These are phyloP conservation scores for Sternarchorhynchus goeldii DNA, from an alignment of 2,797 vertebrate genomes.

Conservation along the genomic window DNA sequence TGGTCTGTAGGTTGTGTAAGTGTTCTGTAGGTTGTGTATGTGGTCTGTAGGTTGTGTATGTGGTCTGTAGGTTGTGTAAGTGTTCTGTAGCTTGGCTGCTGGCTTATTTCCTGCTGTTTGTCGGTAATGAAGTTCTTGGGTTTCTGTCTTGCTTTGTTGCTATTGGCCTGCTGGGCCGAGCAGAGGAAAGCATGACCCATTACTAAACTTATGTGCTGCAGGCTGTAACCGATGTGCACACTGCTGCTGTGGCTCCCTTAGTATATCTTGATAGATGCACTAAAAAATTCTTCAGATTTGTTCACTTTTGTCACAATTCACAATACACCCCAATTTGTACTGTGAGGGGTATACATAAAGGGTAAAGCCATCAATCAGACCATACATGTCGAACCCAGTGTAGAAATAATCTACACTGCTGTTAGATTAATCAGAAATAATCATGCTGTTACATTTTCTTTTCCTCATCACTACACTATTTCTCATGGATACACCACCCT, in stretches of 20 bases:
- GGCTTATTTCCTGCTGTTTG: conserved; percentile 34
- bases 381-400: conserved; percentile 69
- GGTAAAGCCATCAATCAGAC: conserved; percentile 64
- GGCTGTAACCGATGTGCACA: conserved; percentile 5
- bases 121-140: conserved; percentile 57
- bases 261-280: conserved; percentile 34
- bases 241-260: background rate
- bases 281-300: too few relatives aligned
- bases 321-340: too few relatives aligned
- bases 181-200: conserved; percentile 60
- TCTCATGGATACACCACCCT: too few relatives aligned
- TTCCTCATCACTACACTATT: conserved; percentile 65
- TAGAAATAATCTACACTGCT: conserved; percentile 58
- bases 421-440: too few relatives aligned
- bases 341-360: too few relatives aligned
- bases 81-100: conserved; percentile 18
- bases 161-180: conserved; percentile 57
- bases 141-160: conserved; percentile 68
- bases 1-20: too few relatives aligned
- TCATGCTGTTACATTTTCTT: conserved; percentile 69
- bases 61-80: background rate
- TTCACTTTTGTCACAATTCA: too few relatives aligned
- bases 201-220: conserved; percentile 23
- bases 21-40: too few relatives aligned
- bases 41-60: conserved; percentile 41